Evolutionary conservation across 35 echinoderm and acorn worm species (phyloP).

Genomic region (Ophiothrix spiculata): DNA sequence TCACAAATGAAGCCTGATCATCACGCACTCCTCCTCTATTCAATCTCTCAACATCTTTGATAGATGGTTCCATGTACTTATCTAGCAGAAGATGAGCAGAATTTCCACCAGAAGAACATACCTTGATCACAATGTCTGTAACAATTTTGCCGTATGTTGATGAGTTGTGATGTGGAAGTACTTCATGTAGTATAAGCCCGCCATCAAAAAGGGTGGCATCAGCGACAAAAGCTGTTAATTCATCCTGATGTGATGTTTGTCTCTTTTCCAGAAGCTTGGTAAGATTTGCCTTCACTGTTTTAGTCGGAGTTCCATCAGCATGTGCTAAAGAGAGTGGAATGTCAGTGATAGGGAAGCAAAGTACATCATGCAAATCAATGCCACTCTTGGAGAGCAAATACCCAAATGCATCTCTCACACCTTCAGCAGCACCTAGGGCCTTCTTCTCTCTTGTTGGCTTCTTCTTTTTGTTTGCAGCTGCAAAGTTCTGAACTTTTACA

Average conservation of each 20-base stretch:
- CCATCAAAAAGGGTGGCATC: slow-evolving; percentile 42
- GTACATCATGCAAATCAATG: neutral
- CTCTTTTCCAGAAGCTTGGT: neutral
- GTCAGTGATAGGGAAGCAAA: neutral
- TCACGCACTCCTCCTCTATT: slow-evolving; percentile 23
- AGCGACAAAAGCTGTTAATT: neutral
- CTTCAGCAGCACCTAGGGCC: slow-evolving; percentile 11
- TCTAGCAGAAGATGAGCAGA: slow-evolving; percentile 38
- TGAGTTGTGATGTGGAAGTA: slow-evolving; percentile 33
- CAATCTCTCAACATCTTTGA: slow-evolving; percentile 52
- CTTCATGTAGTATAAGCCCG: slow-evolving; percentile 37
- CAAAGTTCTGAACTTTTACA: slow-evolving; percentile 57
- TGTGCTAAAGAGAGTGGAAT: neutral
- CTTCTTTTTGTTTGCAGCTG: slow-evolving; percentile 39
- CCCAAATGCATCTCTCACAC: slow-evolving; percentile 12
- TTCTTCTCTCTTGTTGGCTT: slow-evolving; percentile 6
- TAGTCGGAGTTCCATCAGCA: neutral
- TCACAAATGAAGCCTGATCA: slow-evolving; percentile 24
- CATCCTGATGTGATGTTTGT: neutral
- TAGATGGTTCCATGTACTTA: slow-evolving; percentile 36
- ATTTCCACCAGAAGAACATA: slow-evolving; percentile 31
- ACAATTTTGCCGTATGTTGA: slow-evolving; percentile 55
- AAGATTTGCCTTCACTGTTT: neutral
- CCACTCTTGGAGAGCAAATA: neutral
- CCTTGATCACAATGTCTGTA: slow-evolving; percentile 40